phyloP scores from a whole-genome alignment of 2,797 vertebrate species.

The Rhabdophis nuchalis region DNA sequence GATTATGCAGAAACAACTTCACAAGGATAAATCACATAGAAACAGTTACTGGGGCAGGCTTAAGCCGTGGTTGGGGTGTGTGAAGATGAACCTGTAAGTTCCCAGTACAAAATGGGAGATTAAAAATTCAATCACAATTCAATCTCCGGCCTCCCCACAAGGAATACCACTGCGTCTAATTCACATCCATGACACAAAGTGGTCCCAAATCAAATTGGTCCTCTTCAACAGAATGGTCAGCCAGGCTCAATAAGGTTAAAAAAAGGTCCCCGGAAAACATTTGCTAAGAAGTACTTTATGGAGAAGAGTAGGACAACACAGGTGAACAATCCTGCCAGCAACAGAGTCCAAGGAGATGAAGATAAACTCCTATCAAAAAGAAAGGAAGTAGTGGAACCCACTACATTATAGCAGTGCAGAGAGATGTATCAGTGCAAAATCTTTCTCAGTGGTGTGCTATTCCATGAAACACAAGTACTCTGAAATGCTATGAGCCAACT shows the following conservation, averaged over 20 bases:
- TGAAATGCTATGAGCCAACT: background rate
- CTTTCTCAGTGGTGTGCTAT: background rate
- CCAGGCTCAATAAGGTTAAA: background rate
- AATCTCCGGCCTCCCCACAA: background rate
- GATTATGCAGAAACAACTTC: background rate
- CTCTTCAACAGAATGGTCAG: background rate
- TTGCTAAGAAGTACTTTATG: slow-evolving; percentile 1
- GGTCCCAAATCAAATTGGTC: background rate
- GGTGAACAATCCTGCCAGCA: background rate
- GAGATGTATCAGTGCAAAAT: background rate
- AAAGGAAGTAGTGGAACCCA: background rate
- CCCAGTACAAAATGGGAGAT: background rate
- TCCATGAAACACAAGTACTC: background rate
- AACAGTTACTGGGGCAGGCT: background rate
- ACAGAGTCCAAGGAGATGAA: background rate
- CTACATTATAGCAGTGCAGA: background rate
- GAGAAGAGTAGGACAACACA: background rate
- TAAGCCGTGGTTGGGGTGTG: background rate
- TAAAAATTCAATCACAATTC: background rate
- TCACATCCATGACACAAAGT: background rate
- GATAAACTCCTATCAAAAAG: background rate
- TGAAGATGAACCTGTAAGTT: background rate
- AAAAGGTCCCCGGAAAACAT: background rate
- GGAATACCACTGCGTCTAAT: background rate
- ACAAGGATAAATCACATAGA: background rate